Base-by-base conservation (phyloP, 2,797 vertebrate genomes). In the Tarsius wallacei region DNA sequence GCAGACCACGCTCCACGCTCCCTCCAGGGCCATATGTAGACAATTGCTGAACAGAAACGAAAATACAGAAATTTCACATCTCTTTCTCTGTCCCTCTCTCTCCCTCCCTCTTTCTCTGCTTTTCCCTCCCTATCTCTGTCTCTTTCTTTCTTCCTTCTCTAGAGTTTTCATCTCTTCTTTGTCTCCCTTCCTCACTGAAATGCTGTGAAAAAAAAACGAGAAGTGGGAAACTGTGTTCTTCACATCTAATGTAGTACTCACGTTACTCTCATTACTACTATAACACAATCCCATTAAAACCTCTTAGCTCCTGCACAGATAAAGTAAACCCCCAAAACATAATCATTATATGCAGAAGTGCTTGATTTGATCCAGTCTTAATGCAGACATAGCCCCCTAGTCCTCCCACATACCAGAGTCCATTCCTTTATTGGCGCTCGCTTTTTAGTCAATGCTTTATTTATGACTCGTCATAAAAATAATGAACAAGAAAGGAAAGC, bases 161-260 rank as follows among this genome's bases (percentile, higher is more conserved):
- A 84, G 66, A 87, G 64, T 84, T 73, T 57, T 12, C 53, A n/a
- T 22, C 82, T 78, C 49, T 87, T 66, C 68, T 91, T 96, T 94
- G 78, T 94, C 87, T 91, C 77, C 28, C 76, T 90, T 94, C 36
- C 59, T 97, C 57, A 49, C 2, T 93, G 17, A 96, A 88, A 96
- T 91, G 28, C 36, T 84, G 7, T 53, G 31, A 87, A 91, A 51
- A 73, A 51, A 77, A 96, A 88, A 74, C n/a, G 61, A 92, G 47
- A 74, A 74, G 85, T 53, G 42, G 61, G 57, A 59, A 91, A 95
- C 63, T 28, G 9, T 73, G 47, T 73, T 74, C 28, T 68, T 36
- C 59, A 68, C 22, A 77, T 70, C 31, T 33, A 91, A 66, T 21
- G 22, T 1, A 70, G 51, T 16, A 55, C 14, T 28, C 64, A 73